Base-by-base conservation (phyloP, 2,888 invertebrate species). In the Agonopterix subpropinquella region DNA sequence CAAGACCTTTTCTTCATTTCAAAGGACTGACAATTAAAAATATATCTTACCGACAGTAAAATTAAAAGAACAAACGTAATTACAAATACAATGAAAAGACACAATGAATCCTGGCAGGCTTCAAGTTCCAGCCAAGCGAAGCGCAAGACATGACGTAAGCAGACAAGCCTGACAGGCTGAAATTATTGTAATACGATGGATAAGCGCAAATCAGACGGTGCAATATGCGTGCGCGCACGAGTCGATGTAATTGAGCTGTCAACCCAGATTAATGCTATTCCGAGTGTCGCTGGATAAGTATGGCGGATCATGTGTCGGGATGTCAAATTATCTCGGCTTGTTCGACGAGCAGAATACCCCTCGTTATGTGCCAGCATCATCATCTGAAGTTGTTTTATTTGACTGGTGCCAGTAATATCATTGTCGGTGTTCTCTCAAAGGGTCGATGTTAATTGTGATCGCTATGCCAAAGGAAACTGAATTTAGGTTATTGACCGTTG, bases 231-330 rank as follows among this genome's bases (percentile, higher is more conserved):
- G 37, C 44, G 46, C 50, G 47, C 44, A 43, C 44, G 46, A 43
- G 43, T 49, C 9, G 28, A 42, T 18, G 44, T 47, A 51, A 52
- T 52, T 52, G 52, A 52, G 48, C 52, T 52, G 52, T 52, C 52
- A 52, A 47, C 48, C 44, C 44, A 49, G 47, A 52, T 49, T 49
- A 49, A 47, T 48, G 48, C 44, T 7, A 47, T 48, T 41, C 43
- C 15, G 9, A 18, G 37, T 45, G 45, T 45, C 11, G 37, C 37
- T 41, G 47, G 28, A 13, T 47, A 43, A 49, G 49, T 35, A 43
- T 45, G 36, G 41, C 50, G 43, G 45, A 47, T 51, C 51, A 45
- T 41, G 50, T 47, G 51, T 45, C 42, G 11, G 47, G 18, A 42
- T 48, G 47, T 47, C 51, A 51, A 51, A 51, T 51, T 51, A 51